A percentile compares a stretch with the other conserved stretches of the same genome.
Conservation (phyloP, 2,888 invertebrate genomes). For the Ochropleura plecta region DNA sequence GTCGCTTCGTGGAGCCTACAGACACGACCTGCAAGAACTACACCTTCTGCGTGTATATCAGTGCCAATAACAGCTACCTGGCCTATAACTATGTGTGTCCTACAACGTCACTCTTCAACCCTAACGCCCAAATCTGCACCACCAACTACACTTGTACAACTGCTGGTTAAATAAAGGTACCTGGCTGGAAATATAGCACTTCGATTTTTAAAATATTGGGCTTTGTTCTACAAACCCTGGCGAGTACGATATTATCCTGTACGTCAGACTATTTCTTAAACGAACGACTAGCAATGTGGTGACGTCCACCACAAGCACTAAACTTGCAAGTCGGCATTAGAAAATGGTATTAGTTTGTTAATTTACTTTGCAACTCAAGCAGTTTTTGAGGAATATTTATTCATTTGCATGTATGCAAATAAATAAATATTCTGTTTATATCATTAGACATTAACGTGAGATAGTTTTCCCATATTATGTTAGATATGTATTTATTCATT, state of each 20-base stretch:
- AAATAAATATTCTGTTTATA: no score
- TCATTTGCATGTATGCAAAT: neutral
- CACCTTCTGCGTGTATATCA: slow-evolving; percentile 25
- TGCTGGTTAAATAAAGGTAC: slow-evolving; percentile 1
- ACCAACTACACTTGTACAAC: slow-evolving; percentile 23
- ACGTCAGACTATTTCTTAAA: no score
- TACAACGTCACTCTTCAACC: slow-evolving; percentile 24
- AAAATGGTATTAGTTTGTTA: neutral
- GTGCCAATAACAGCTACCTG: slow-evolving; percentile 12
- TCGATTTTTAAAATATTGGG: neutral
- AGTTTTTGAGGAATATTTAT: neutral
- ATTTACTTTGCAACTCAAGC: neutral
- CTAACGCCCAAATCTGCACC: slow-evolving; percentile 14
- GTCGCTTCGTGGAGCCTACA: slow-evolving; percentile 14
- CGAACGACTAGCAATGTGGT: neutral
- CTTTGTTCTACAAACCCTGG: neutral
- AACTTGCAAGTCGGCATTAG: neutral
- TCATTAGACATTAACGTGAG: neutral
- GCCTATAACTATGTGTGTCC: slow-evolving; percentile 17
- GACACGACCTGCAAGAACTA: slow-evolving; percentile 31
- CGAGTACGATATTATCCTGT: neutral
- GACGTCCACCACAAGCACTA: neutral
- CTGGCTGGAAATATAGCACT: neutral
- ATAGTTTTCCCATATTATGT: neutral
- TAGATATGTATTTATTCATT: neutral